Evolutionary conservation across 2,888 invertebrate species (phyloP).

Genomic region (Caenorhabditis sp.): DNA sequence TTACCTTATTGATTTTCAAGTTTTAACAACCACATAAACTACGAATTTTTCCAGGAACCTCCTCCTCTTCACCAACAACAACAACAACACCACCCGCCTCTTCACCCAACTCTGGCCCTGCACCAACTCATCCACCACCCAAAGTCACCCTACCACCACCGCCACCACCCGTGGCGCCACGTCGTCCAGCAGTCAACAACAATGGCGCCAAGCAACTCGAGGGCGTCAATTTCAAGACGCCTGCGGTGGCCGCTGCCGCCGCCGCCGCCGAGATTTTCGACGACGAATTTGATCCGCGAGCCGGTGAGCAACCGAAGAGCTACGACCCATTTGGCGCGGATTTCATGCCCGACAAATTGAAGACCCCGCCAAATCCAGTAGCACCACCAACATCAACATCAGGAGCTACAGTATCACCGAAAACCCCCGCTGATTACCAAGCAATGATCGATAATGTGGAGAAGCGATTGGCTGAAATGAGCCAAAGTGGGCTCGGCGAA

Average conservation of each 20-base stretch:
- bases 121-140: slow-evolving; percentile 42
- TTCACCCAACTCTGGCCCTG: slow-evolving; percentile 36
- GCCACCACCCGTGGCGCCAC: slow-evolving; percentile 50
- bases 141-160: slow-evolving; percentile 29
- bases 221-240: slow-evolving; percentile 74
- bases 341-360: slow-evolving; percentile 35
- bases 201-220: slow-evolving; percentile 18
- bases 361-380: not conserved
- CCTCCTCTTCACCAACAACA: not conserved
- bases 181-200: slow-evolving; percentile 30
- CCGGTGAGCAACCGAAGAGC: slow-evolving; percentile 76
- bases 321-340: slow-evolving; percentile 51
- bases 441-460: slow-evolving; percentile 58
- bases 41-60: not conserved
- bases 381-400: no score
- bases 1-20: no score
- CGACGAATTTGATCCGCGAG: slow-evolving; percentile 84
- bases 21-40: no score
- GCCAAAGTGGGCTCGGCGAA: not conserved
- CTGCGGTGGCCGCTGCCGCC: slow-evolving; percentile 13
- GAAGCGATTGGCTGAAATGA: slow-evolving; percentile 25
- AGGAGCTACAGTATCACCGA: slow-evolving; percentile 2
- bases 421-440: slow-evolving; percentile 56
- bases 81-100: not conserved
- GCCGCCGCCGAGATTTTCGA: slow-evolving; percentile 60